A percentile compares a stretch with the other conserved stretches of the same genome.
phyloP scores from a whole-genome alignment of 2,113 vertebrate genomes.

The Callorhinus ursinus region DNA sequence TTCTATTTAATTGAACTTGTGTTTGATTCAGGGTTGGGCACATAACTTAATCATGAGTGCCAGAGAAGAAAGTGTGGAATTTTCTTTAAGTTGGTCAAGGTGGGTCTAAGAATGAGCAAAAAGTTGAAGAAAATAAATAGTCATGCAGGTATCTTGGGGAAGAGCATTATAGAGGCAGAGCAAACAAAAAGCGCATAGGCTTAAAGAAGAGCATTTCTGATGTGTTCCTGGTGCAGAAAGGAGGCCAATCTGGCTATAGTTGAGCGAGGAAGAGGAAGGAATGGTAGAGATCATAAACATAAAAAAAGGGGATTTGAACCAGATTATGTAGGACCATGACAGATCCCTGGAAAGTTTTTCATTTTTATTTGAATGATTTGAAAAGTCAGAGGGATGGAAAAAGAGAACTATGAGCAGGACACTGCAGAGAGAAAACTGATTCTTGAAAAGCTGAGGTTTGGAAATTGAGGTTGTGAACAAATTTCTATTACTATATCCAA shows the following conservation, averaged over 20 bases:
- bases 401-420: neutral
- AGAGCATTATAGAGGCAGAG: neutral
- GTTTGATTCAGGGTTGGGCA: neutral
- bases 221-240: neutral
- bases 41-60: neutral
- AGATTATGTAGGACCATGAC: fast-evolving
- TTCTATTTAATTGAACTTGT: neutral
- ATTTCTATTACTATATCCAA: neutral
- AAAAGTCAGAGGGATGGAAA: neutral
- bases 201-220: too few species aligned
- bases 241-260: neutral
- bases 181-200: neutral
- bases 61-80: neutral
- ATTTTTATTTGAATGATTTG: neutral
- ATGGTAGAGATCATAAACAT: neutral
- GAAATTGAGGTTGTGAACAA: neutral
- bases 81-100: neutral
- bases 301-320: neutral
- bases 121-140: neutral
- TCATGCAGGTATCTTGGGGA: fast-evolving
- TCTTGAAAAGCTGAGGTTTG: neutral
- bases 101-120: neutral
- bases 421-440: neutral
- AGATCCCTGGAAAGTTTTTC: neutral
- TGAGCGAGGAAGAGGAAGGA: neutral